Conservation (phyloP, 2,113 vertebrate genomes). For the Rhagologus leucostigma region DNA sequence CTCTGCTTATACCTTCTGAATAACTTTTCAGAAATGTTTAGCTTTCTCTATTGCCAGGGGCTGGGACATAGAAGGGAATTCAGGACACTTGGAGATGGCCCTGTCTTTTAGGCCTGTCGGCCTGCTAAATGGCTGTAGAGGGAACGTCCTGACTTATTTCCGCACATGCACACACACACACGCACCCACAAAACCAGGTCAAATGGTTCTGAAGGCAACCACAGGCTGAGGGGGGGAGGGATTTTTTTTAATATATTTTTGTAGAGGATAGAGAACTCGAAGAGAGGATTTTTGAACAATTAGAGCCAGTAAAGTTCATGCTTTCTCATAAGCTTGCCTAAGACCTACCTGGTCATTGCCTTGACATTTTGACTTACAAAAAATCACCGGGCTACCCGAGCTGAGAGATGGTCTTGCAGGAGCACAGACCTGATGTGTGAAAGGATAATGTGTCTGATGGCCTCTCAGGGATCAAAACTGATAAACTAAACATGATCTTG, state of each 20-base stretch:
- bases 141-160: background rate
- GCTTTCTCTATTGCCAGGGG: background rate
- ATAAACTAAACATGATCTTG: background rate
- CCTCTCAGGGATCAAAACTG: background rate
- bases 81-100: background rate
- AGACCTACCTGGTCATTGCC: background rate
- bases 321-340: background rate
- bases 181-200: fast-evolving
- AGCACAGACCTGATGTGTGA: background rate
- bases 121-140: background rate
- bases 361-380: background rate
- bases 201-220: background rate
- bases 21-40: background rate
- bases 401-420: background rate
- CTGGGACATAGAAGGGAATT: background rate
- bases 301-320: background rate
- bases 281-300: background rate
- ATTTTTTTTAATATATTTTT: background rate
- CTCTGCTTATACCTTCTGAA: background rate
- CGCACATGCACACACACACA: fast-evolving
- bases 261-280: background rate
- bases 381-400: background rate
- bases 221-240: no score
- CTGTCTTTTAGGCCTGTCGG: background rate
- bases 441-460: background rate